Base-by-base conservation (phyloP, 2,797 vertebrate genomes). In the Xenentodon cancila region DNA sequence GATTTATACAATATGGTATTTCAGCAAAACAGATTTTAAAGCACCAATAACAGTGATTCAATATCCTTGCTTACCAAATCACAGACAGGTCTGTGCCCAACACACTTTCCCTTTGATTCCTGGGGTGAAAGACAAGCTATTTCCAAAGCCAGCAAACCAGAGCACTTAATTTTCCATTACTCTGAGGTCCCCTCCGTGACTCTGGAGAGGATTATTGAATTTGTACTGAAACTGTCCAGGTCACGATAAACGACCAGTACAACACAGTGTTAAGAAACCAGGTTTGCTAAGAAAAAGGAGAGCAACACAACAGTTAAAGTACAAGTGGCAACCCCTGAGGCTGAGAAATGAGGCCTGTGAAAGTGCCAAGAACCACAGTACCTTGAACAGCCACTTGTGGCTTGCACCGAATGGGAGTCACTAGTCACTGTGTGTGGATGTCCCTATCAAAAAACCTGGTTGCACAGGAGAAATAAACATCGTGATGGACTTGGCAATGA, bases 121-220 rank as follows among this genome's bases (percentile, higher is more conserved):
- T 9, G 0, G 32, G 70, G 54, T 68, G 34, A 50, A 47, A 5
- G 13, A 45, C 59, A 55, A 55, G 46, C 56, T 40, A 57, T 68
- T 65, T 70, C 56, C 25, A 13, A 65, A 76, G 64, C 62, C 57
- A 62, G 51, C 64, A 82, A 72, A 82, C 46, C 52, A 74, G 59
- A 77, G 67, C 50, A 59, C 40, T 64, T 61, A 54, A 77, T 82
- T 71, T 68, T 69, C 64, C 65, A 66, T 84, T 73, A 71, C 64
- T 64, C 45, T 51, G 49, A 43, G 43, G 52, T 37, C 60, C 32
- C 50, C 15, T 61, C 44, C 34, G 25, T 45, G 25, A 55, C 59
- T 52, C 46, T 0, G 1, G 27, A 58, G 42, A 59, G 22, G 3
- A 8, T 73, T 50, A 63, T 64, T 78, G 69, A 60, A 73, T 79